These are phyloP conservation scores for Chlamydotis undulata DNA, from an alignment of 2,113 vertebrate species.

Conservation along the genomic window DNA sequence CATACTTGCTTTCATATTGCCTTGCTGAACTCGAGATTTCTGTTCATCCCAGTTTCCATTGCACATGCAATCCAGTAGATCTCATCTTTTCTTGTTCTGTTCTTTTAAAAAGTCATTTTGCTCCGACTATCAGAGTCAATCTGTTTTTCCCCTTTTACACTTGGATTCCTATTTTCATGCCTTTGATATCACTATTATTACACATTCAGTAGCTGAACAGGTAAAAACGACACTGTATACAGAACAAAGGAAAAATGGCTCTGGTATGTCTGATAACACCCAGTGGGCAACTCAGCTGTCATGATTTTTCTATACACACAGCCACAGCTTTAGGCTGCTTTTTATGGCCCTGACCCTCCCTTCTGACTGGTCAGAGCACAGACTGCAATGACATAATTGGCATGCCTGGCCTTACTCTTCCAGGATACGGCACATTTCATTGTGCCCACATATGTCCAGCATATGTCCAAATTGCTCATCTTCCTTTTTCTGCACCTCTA, in stretches of 20 bases:
- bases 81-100: background rate
- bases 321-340: background rate
- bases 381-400: background rate
- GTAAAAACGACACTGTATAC: background rate
- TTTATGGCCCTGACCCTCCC: background rate
- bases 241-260: background rate
- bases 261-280: background rate
- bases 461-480: background rate
- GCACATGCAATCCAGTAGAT: background rate
- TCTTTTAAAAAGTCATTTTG: background rate
- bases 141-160: background rate
- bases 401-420: slow-evolving; percentile 27
- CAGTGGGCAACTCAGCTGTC: background rate
- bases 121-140: background rate
- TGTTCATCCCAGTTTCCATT: background rate
- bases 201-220: background rate
- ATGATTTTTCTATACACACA: background rate
- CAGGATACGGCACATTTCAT: background rate
- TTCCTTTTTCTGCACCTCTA: background rate
- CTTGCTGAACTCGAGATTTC: background rate
- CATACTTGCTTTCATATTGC: background rate
- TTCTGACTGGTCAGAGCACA: background rate
- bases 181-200: background rate
- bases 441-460: background rate
- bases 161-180: background rate